Base-by-base conservation (phyloP, 2,888 invertebrate species). In the Nysson spinosus region DNA sequence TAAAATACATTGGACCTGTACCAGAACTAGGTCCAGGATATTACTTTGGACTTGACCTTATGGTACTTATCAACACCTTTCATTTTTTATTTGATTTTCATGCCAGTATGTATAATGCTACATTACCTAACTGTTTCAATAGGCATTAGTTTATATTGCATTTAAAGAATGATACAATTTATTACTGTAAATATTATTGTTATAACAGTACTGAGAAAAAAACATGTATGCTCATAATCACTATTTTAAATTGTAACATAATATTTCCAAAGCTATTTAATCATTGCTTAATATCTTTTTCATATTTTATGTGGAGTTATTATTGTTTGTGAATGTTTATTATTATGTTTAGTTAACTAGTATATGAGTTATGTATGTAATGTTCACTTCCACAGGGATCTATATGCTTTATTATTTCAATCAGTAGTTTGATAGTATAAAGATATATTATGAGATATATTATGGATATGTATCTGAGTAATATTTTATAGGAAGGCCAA, bases 41-140 rank as follows among this genome's bases (percentile, higher is more conserved):
- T 78, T 90, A 89, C 79, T 89, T 89, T 80, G 91, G 90, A 40
- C 85, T 91, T 62, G 89, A 90, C 77, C 77, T 91, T 75, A 85
- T 90, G 88, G 91, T 91, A 86, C n/a, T n/a, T n/a, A n/a, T n/a
- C n/a, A n/a, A n/a, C n/a, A n/a, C n/a, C n/a, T n/a, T n/a, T n/a
- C n/a, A n/a, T n/a, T n/a, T n/a, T n/a, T n/a, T n/a, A n/a, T n/a
- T n/a, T n/a, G n/a, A n/a, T n/a, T n/a, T n/a, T n/a, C n/a, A n/a
- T n/a, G n/a, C n/a, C n/a, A 88, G 84, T 83, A 85, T 81, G 1
- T 26, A 14, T 9, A 16, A 57, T 34, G 19, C 7, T 37, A 17
- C 32, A 16, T 28, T 11, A 11, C 6, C 0, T 14, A 9, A 1
- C 5, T 4, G 9, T 30, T n/a, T 1, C 1, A 11, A n/a, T 9